Percentiles rank a stretch among this genome's conserved stretches.
Conservation (phyloP, 64 coral and sea anemone species). For the Porites lutea region DNA sequence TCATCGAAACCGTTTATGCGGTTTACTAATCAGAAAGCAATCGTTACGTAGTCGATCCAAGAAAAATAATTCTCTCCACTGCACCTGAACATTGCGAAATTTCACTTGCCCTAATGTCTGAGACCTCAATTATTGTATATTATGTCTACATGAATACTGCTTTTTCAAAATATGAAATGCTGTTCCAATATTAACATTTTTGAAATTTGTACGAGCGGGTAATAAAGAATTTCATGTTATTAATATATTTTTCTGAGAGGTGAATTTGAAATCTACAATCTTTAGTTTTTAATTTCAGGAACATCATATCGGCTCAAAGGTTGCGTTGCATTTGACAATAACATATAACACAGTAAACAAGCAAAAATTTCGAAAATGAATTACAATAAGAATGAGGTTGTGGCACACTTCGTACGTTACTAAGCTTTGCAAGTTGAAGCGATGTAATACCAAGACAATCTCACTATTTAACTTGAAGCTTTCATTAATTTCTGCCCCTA, state of each 20-base stretch:
- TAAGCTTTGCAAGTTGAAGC: no score
- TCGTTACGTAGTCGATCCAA: not conserved
- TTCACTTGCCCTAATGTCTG: no score
- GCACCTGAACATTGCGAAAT: not conserved
- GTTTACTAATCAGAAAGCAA: not conserved
- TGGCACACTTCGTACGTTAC: no score
- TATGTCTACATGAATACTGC: not conserved
- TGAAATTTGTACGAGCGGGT: not conserved
- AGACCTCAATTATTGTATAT: not conserved
- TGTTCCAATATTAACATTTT: not conserved
- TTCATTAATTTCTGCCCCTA: no score
- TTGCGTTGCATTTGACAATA: no score
- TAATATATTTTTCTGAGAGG: not conserved
- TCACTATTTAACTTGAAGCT: no score
- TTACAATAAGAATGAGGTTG: no score
- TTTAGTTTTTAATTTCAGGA: no score
- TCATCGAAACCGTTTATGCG: not conserved
- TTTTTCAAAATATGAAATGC: not conserved
- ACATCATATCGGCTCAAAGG: no score
- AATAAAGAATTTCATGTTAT: constrained; percentile 14
- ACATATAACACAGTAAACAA: no score
- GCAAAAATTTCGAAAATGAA: no score
- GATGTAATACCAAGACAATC: no score
- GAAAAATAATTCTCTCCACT: not conserved
- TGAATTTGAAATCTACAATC: not conserved